Base-by-base conservation (phyloP, 2,888 invertebrate genomes). In the Hyposoter didymator region DNA sequence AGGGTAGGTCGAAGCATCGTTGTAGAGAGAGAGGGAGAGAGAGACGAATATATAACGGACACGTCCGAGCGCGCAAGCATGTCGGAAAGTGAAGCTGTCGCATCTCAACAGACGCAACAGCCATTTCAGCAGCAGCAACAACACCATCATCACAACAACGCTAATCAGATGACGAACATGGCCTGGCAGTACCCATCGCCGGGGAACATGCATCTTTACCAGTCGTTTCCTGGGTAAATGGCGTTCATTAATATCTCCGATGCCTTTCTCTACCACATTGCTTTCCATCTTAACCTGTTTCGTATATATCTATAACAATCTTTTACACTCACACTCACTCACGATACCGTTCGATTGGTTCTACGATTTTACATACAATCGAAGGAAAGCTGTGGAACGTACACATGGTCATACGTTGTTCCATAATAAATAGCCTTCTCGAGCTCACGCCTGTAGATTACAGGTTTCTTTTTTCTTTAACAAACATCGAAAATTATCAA, bases 171-270 rank as follows among this genome's bases (percentile, higher is more conserved):
- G 93, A 91, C 94, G 87, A 94, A 91, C 75, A 94, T 93, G 92
- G 91, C 93, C 84, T 94, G 93, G 92, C 94, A 93, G 87, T 94
- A 94, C 89, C 92, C 92, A 78, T 90, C 93, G 59, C 92, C 92
- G 81, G 92, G 91, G 86, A 93, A 92, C 82, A 93, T 94, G 91
- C 92, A 92, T 62, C 88, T 93, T 70, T 94, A 94, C 87, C 90
- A 91, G 49, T 90, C 91, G 8, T 94, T 93, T 87, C 89, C 93
- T 69, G 92, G 93, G 94, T 94, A 90, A 90, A 88, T 86, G 8
- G 28, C 64, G 19, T 64, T n/a, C 19, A n/a, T 32, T 55, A 64
- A 52, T 2, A 39, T 66, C 22, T 28, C 62, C 28, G 22, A 22
- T 28, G 14, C 55, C 14, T 10, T 22, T 28, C 19, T 59, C 28